phyloP scores from a whole-genome alignment of 2,113 vertebrate species.

The Lucifuga dentata region DNA sequence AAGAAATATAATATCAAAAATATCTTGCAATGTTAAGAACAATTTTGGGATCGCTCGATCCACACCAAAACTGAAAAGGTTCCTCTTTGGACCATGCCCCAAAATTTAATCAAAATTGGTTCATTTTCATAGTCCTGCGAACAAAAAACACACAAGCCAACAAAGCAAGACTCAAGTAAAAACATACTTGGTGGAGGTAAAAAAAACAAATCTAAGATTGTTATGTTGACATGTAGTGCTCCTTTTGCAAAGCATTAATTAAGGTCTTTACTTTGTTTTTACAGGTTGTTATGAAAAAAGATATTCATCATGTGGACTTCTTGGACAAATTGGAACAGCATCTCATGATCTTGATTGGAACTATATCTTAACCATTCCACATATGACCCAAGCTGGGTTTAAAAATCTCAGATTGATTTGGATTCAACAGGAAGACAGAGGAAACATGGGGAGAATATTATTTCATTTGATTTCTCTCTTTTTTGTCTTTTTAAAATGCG shows the following conservation, averaged over 20 bases:
- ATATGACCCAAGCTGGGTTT: slow-evolving; percentile 32
- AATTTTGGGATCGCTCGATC: no score
- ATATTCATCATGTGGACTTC: slow-evolving; percentile 14
- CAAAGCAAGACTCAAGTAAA: no score
- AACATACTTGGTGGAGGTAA: no score
- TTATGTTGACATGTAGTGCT: neutral
- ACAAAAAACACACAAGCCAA: no score
- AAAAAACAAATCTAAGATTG: neutral
- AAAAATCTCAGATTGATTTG: slow-evolving; percentile 9
- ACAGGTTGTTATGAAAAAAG: slow-evolving; percentile 32
- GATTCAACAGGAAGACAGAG: slow-evolving; percentile 21
- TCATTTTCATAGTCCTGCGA: no score
- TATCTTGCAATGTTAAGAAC: no score
- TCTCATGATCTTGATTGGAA: neutral
- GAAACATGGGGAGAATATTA: slow-evolving; percentile 50
- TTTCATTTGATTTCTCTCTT: slow-evolving; percentile 49
- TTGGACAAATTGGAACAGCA: neutral
- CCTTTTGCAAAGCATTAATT: slow-evolving; percentile 22
- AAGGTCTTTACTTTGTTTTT: slow-evolving; percentile 18
- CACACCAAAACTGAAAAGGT: no score
- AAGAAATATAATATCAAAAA: no score
- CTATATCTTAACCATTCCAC: slow-evolving; percentile 12
- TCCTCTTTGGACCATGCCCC: no score
- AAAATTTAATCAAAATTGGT: no score
- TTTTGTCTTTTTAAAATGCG: slow-evolving; percentile 32